Evolutionary conservation across 2,113 vertebrate genomes (phyloP), one percentile per base, ranked within the genome.

Genomic region (Lepidothrix coronata): DNA sequence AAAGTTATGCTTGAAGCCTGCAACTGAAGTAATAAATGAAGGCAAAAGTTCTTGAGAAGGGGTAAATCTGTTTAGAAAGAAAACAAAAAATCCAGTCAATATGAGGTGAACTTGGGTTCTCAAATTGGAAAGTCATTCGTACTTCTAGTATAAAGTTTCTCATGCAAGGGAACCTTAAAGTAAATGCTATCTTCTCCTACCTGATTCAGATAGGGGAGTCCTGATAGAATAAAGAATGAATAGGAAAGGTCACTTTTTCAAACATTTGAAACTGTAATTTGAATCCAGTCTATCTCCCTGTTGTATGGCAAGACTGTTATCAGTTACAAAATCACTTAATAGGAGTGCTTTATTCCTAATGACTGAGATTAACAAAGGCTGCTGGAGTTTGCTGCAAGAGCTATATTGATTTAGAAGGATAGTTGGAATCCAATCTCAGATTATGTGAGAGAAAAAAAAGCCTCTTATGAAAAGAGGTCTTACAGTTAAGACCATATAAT

Each of bases 291-390:
- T 83, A 49, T 59, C 39, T 86, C 59, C 19, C 5, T 85, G 14
- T 10, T 58, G 48, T n/a, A 84, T 8, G 46, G 27, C 14, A 80
- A 79, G 33, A 62, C 39, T 57, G 27, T 67, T 95, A 83, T 62
- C 74, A 66, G 23, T 86, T 94, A 93, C 67, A 48, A 90, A 93
- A 94, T 91, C 71, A 55, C 49, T 94, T 94, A 89, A 93, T 68
- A 95, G 7, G 43, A 76, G 46, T 48, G 11, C 30, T 88, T 94
- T 80, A 58, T 46, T 90, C 68, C 49, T 96, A 92, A 92, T 90
- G 63, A 74, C 24, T 80, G 59, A 80, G 49, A 82, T 88, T 93
- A 95, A 90, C 63, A 44, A 91, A 90, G 52, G 55, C 43, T 86
- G 19, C 18, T 71, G 54, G 55, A 80, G 48, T 86, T 90, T 91